Conservation (phyloP, 2,888 invertebrate genomes). For the Paralinhomoeus sp. region DNA sequence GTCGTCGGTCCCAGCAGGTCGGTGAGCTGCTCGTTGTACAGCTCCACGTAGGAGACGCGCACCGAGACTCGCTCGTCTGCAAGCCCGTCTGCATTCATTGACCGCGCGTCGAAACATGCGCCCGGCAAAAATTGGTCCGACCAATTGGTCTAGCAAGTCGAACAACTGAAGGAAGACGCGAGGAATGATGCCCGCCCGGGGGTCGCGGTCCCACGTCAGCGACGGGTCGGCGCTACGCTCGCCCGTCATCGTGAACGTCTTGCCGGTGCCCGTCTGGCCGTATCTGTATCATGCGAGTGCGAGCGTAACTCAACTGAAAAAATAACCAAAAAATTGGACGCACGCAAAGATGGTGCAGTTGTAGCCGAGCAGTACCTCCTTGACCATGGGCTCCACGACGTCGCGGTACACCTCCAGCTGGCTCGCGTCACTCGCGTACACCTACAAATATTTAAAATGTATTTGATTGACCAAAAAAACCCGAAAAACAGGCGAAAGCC, state of each 20-base stretch:
- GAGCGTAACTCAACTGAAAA: no score
- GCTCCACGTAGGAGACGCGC: constrained; percentile 69
- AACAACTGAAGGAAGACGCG: constrained; percentile 70
- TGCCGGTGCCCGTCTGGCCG: constrained; percentile 46
- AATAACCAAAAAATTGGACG: constrained; percentile 32
- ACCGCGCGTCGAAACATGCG: no score
- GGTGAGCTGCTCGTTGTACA: constrained; percentile 86
- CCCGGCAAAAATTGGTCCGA: no score
- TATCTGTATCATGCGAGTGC: no score
- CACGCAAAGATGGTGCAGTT: constrained; percentile 96
- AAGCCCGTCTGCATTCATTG: no score
- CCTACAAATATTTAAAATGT: no score
- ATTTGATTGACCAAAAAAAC: no score
- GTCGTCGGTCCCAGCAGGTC: constrained; percentile 59
- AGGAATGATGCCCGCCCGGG: constrained; percentile 76
- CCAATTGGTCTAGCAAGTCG: constrained; percentile 52
- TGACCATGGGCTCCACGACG: constrained; percentile 64
- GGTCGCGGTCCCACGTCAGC: no score
- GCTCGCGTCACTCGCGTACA: constrained; percentile 54
- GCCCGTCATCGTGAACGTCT: constrained; percentile 92
- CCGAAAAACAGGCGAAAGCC: no score
- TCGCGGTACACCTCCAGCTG: constrained; percentile 66
- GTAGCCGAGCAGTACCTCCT: constrained; percentile 74
- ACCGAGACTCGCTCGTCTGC: constrained; percentile 50
- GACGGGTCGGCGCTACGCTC: no score